These are phyloP conservation scores for Chrysolina haemoptera DNA, from an alignment of 2,888 invertebrate genomes.

Conservation along the genomic window DNA sequence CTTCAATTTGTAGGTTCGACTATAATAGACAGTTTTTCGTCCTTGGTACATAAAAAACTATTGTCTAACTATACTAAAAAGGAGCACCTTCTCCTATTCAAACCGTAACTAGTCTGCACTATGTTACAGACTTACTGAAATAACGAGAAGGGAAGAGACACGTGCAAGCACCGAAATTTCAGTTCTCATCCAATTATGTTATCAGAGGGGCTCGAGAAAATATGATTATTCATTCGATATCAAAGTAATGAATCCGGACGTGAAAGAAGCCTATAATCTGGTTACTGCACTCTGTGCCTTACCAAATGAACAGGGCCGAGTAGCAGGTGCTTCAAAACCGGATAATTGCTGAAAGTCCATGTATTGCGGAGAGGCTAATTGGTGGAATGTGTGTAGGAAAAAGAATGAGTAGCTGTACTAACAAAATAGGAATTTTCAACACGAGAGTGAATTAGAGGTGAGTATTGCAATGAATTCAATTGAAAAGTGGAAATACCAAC, in stretches of 20 bases:
- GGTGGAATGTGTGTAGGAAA: background rate
- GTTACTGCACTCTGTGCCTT: conserved; percentile 6
- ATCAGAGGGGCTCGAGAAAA: conserved; percentile 3
- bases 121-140: background rate
- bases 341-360: conserved; percentile 1
- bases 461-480: too few relatives aligned
- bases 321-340: conserved; percentile 3
- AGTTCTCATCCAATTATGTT: conserved; percentile 11
- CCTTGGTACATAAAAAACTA: too few relatives aligned
- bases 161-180: conserved; percentile 10
- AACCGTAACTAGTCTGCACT: background rate
- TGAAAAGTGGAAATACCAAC: too few relatives aligned
- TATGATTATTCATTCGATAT: conserved; percentile 22
- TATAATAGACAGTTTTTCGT: too few relatives aligned
- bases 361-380: background rate
- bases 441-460: too few relatives aligned
- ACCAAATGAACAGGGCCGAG: conserved; percentile 12
- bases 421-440: too few relatives aligned
- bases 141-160: too few relatives aligned
- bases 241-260: conserved; percentile 9
- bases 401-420: background rate
- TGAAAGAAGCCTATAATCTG: conserved; percentile 13
- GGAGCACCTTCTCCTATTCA: too few relatives aligned
- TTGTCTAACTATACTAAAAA: too few relatives aligned
- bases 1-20: too few relatives aligned